A percentile compares a stretch with the other conserved stretches of the same genome.
These are phyloP conservation scores for Apodemus speciosus DNA, from an alignment of 2,113 vertebrate genomes.

Conservation along the genomic window DNA sequence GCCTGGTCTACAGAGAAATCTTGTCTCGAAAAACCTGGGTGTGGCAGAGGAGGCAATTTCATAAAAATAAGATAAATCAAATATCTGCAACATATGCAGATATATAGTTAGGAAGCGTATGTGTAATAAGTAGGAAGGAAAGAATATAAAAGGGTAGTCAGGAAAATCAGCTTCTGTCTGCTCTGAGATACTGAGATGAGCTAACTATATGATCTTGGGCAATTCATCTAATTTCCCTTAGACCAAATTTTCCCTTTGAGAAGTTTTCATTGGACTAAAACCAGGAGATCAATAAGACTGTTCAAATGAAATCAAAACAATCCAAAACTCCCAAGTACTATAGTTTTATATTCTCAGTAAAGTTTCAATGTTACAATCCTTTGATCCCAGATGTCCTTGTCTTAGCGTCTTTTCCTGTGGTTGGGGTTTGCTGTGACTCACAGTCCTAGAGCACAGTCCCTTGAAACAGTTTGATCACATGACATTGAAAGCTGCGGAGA, in stretches of 20 bases:
- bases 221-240: constrained; percentile 11
- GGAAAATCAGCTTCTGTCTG: not conserved
- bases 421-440: no score
- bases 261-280: not conserved
- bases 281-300: not conserved
- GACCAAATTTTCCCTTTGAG: constrained; percentile 15
- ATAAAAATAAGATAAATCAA: not conserved
- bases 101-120: not conserved
- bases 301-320: constrained; percentile 21
- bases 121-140: not conserved
- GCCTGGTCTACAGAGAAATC: not conserved
- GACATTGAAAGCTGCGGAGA: not conserved
- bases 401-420: not conserved
- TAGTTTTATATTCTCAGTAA: not conserved
- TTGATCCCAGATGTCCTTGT: not conserved
- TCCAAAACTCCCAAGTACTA: not conserved
- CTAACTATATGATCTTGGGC: not conserved
- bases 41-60: no score
- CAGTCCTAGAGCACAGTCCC: not conserved
- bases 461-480: not conserved
- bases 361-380: not conserved
- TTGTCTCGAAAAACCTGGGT: not conserved
- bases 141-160: not conserved
- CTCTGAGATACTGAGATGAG: not conserved
- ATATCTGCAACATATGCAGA: constrained; percentile 26